These are phyloP conservation scores for Cephus runcator DNA, from an alignment of 2,888 invertebrate genomes.

Conservation along the genomic window DNA sequence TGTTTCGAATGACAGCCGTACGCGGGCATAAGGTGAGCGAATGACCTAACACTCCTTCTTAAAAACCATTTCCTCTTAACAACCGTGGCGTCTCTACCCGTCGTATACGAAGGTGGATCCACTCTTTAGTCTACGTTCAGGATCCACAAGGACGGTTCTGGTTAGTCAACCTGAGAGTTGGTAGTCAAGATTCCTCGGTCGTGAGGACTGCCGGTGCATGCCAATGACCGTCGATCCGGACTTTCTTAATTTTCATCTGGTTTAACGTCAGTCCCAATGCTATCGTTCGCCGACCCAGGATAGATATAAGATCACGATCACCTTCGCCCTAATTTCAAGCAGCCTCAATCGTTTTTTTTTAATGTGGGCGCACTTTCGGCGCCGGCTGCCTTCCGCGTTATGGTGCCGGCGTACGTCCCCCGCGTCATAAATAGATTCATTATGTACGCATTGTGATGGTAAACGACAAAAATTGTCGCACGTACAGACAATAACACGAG, in stretches of 20 bases:
- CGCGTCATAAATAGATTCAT: neutral
- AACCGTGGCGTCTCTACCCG: conserved; percentile 24
- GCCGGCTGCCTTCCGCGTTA: neutral
- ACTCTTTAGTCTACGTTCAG: neutral
- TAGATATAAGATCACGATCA: neutral
- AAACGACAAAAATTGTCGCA: conserved; percentile 26
- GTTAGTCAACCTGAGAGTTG: conserved; percentile 24
- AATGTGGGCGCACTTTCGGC: neutral
- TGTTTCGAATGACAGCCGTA: conserved; percentile 59
- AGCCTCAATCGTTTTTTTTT: neutral
- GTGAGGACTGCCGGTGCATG: neutral
- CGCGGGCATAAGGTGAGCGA: conserved; percentile 57
- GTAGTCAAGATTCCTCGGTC: neutral
- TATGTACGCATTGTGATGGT: conserved; percentile 9
- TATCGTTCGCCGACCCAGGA: neutral
- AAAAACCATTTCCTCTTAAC: conserved; percentile 44
- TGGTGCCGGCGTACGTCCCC: neutral
- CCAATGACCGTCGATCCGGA: neutral
- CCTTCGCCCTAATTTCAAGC: neutral
- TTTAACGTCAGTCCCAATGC: neutral
- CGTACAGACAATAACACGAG: conserved; percentile 29
- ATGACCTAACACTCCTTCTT: conserved; percentile 41
- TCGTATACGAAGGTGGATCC: neutral
- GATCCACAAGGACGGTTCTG: conserved; percentile 8
- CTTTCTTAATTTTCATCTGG: neutral